A percentile compares a stretch with the other conserved stretches of the same genome.
Conservation (phyloP, 1,140 invertebrate genomes). For the Neodiprion pinetum region DNA sequence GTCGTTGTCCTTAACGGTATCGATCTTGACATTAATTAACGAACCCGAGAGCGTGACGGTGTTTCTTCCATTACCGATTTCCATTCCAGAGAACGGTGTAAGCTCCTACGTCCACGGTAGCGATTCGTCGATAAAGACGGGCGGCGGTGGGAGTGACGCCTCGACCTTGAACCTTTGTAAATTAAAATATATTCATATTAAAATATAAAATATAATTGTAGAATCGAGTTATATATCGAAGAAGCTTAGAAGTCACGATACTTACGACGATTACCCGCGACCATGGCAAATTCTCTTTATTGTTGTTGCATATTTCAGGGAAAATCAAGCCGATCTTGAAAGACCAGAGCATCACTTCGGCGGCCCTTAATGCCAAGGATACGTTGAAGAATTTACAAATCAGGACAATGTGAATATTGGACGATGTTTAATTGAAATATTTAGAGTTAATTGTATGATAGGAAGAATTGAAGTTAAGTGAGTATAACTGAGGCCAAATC, state of each 20-base stretch:
- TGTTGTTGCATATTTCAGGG: neutral
- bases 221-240: neutral
- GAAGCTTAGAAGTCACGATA: neutral
- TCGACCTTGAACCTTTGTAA: constrained; percentile 24
- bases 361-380: neutral
- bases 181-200: neutral
- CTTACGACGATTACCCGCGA: neutral
- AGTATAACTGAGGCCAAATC: constrained; percentile 1
- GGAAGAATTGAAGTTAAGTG: neutral
- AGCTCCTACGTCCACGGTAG: constrained; percentile 15
- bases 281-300: neutral
- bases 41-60: no score
- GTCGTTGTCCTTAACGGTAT: constrained; percentile 40
- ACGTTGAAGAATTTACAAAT: neutral
- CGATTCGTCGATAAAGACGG: constrained; percentile 19
- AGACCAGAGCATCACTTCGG: constrained; percentile 5
- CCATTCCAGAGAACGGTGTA: constrained; percentile 5
- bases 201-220: neutral
- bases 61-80: no score
- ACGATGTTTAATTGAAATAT: neutral
- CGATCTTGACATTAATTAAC: neutral
- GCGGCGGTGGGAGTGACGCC: constrained; percentile 11
- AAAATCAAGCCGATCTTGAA: constrained; percentile 8
- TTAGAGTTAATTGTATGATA: no score
- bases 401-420: constrained; percentile 4